phyloP scores from a whole-genome alignment of 2,797 vertebrate species.

The Chiloscyllium punctatum region DNA sequence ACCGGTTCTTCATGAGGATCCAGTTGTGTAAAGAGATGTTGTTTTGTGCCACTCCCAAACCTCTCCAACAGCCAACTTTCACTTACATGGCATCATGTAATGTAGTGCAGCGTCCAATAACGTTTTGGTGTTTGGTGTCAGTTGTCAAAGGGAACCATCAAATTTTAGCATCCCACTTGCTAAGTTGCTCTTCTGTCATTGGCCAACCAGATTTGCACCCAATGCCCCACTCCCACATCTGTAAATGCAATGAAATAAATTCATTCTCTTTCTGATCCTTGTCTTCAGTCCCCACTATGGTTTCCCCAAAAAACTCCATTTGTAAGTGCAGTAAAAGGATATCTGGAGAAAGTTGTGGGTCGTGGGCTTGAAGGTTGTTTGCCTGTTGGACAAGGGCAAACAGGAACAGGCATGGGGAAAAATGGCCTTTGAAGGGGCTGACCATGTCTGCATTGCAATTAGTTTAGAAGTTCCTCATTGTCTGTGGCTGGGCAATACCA shows the following conservation, averaged over 20 bases:
- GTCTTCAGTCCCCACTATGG: too few relatives aligned
- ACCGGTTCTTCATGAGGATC: not conserved
- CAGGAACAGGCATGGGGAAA: too few relatives aligned
- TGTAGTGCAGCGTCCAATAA: not conserved
- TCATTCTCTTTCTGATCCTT: too few relatives aligned
- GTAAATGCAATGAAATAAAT: too few relatives aligned
- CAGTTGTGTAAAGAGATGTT: not conserved
- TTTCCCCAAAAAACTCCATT: too few relatives aligned
- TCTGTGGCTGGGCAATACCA: not conserved
- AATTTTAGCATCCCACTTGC: not conserved
- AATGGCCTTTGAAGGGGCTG: too few relatives aligned
- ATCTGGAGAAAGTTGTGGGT: too few relatives aligned
- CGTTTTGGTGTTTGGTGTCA: not conserved
- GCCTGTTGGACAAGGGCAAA: too few relatives aligned
- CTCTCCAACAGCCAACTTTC: not conserved
- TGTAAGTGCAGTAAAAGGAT: too few relatives aligned
- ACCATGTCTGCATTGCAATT: not conserved
- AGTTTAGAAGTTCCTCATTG: not conserved
- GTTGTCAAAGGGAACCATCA: not conserved
- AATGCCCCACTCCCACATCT: too few relatives aligned
- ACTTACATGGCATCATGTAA: not conserved
- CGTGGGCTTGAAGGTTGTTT: too few relatives aligned
- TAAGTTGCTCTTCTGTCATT: not conserved
- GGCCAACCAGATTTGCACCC: too few relatives aligned
- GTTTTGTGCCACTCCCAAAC: not conserved